Percentiles rank a stretch among this genome's conserved stretches.
Evolutionary conservation across 2,113 vertebrate genomes (phyloP).

Genomic region (Calonectris borealis): DNA sequence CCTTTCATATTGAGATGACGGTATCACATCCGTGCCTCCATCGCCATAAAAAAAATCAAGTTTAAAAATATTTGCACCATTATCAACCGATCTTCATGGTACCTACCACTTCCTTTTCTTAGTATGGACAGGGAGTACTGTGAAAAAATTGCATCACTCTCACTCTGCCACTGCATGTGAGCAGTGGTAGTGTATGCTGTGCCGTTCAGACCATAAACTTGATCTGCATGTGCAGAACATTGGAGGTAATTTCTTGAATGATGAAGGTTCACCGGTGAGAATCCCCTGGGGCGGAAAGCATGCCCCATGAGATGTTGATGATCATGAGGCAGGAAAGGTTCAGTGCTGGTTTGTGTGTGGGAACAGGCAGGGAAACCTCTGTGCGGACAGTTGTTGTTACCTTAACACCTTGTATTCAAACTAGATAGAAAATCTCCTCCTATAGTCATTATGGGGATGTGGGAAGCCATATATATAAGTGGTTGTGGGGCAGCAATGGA

Average conservation of each 20-base stretch:
- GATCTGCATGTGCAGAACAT: background rate
- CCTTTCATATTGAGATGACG: background rate
- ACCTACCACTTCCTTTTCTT: background rate
- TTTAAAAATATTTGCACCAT: background rate
- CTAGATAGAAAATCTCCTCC: background rate
- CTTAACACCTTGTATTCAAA: background rate
- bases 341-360: background rate
- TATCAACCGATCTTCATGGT: background rate
- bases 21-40: background rate
- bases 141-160: background rate
- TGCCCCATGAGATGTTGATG: background rate
- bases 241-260: background rate
- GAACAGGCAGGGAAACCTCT: background rate
- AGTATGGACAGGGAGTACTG: background rate
- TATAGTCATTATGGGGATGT: background rate
- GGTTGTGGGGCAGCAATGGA: background rate
- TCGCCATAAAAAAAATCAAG: background rate
- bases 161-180: background rate
- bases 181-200: background rate
- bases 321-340: background rate
- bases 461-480: background rate
- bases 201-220: background rate
- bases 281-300: background rate
- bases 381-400: background rate
- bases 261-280: fast-evolving